A percentile compares a stretch with the other conserved stretches of the same genome.
phyloP scores from a whole-genome alignment of 2,888 invertebrate species.

The Mesoligia furuncula region DNA sequence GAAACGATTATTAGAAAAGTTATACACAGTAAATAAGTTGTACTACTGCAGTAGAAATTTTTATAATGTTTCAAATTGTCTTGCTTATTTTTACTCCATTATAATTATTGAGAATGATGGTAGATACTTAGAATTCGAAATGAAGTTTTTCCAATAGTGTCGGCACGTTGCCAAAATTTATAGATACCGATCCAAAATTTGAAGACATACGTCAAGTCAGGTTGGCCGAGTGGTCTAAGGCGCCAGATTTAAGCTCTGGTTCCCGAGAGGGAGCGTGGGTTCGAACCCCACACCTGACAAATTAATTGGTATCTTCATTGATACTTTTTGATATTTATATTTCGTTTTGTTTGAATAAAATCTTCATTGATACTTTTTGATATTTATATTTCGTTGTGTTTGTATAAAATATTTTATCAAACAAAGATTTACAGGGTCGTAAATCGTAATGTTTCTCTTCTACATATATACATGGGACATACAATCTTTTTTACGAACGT shows the following conservation, averaged over 20 bases:
- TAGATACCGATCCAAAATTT: constrained; percentile 59
- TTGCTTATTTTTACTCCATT: not conserved
- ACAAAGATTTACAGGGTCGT: not conserved
- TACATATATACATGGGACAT: not conserved
- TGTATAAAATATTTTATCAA: too few species aligned
- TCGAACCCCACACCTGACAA: constrained; percentile 95
- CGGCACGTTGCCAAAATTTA: constrained; percentile 57
- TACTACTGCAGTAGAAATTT: not conserved
- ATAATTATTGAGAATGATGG: not conserved
- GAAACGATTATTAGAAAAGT: not conserved
- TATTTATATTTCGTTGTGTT: not conserved
- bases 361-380: too few species aligned
- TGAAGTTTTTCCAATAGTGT: not conserved
- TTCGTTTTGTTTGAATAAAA: not conserved
- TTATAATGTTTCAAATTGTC: not conserved
- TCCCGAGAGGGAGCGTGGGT: constrained; percentile 95
- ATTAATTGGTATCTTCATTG: not conserved
- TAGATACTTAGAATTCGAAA: not conserved
- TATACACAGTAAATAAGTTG: not conserved
- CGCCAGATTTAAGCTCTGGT: constrained; percentile 96
- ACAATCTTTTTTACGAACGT: not conserved
- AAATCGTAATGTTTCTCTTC: not conserved
- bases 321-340: not conserved
- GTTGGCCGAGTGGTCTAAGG: constrained; percentile 96
- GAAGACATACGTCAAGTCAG: constrained; percentile 83